phyloP scores from a whole-genome alignment of 2,888 invertebrate species.

The Taphrorychus bicolor region DNA sequence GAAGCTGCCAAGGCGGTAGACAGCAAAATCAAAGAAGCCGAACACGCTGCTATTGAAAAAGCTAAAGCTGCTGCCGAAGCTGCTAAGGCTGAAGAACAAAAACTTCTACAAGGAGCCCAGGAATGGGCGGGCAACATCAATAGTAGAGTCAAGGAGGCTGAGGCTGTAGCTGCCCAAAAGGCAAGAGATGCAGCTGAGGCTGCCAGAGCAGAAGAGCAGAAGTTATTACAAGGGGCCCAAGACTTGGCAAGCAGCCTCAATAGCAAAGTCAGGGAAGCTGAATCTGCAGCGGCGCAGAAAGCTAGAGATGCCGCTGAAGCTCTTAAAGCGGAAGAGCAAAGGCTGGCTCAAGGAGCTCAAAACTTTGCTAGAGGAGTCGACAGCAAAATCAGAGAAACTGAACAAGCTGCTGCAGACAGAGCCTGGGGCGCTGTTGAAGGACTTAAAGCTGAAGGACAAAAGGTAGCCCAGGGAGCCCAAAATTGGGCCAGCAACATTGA shows the following conservation, averaged over 20 bases:
- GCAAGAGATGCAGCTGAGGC: conserved; percentile 32
- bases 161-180: conserved; percentile 11
- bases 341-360: conserved; percentile 19
- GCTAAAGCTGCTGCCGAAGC: conserved; percentile 42
- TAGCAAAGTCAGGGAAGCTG: conserved; percentile 43
- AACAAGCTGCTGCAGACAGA: conserved; percentile 36
- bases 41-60: conserved; percentile 41
- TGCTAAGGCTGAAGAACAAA: conserved; percentile 30
- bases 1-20: conserved; percentile 59
- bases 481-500: conserved; percentile 42
- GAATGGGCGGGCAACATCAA: conserved; percentile 47
- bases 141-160: conserved; percentile 47
- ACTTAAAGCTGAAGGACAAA: conserved; percentile 21
- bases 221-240: conserved; percentile 38
- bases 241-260: conserved; percentile 41
- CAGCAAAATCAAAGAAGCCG: conserved; percentile 69
- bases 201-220: conserved; percentile 37
- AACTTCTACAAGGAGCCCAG: conserved; percentile 39
- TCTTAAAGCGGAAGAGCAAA: conserved; percentile 36
- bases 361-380: conserved; percentile 58
- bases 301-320: conserved; percentile 41
- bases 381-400: conserved; percentile 60
- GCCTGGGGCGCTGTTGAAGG: conserved; percentile 42
- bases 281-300: conserved; percentile 43
- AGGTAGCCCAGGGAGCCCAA: conserved; percentile 35